These are phyloP conservation scores for Neoaliturus tenellus DNA, from an alignment of 2,888 invertebrate genomes.

Conservation along the genomic window DNA sequence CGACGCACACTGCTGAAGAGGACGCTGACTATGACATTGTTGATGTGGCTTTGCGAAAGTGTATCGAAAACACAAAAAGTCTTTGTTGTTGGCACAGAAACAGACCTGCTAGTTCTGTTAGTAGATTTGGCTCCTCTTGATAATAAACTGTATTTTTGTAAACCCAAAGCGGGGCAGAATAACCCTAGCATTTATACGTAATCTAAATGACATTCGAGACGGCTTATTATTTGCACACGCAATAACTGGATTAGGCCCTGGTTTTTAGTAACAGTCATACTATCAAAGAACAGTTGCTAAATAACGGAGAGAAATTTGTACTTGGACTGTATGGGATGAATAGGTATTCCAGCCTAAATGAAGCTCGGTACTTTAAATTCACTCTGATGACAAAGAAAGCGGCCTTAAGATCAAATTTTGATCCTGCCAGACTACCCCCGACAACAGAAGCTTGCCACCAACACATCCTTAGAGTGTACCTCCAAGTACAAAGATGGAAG, in stretches of 20 bases:
- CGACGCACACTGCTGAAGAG: not conserved
- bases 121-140: not conserved
- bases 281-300: not conserved
- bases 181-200: not conserved
- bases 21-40: slow-evolving; percentile 6
- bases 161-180: slow-evolving; percentile 1
- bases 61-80: not conserved
- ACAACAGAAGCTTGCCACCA: not conserved
- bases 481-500: slow-evolving; percentile 12
- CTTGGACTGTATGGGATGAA: slow-evolving; percentile 1
- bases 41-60: not conserved
- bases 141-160: not conserved
- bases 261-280: not conserved
- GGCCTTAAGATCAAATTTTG: slow-evolving; percentile 1
- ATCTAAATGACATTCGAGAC: slow-evolving; percentile 1
- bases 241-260: not conserved
- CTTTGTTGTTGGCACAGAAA: not conserved
- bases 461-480: not conserved
- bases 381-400: not conserved
- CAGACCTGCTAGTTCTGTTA: not conserved
- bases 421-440: not conserved
- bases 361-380: slow-evolving; percentile 11
- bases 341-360: not conserved
- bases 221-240: not conserved
- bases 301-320: not conserved